Evolutionary conservation across 1,140 invertebrate genomes (phyloP), one percentile per base, ranked within the genome.

Genomic region (Drosophila takahashii): DNA sequence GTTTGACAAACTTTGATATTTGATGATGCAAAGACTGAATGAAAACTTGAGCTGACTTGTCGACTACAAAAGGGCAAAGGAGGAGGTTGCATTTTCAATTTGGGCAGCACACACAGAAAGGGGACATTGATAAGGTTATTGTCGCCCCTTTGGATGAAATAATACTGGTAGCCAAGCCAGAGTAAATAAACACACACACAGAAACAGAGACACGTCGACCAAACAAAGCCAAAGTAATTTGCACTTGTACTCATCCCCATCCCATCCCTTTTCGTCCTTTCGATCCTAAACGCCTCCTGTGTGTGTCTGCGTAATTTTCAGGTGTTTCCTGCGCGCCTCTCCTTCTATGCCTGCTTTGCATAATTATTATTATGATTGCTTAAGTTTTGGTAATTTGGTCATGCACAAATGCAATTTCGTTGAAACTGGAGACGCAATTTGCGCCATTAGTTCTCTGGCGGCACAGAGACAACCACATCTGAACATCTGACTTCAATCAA

Each of bases 361-460:
- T 86, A 83, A 87, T 87, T 86, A 81, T 65, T 79, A 81, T 87
- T 79, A 83, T 87, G 75, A 79, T 87, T 79, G 75, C 62, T 57
- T 57, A 69, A 77, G 78, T 65, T 58, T 62, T 66, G 57, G 75
- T 51, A 81, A 86, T 79, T 76, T 76, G 41, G 60, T 54, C 45
- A 71, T 71, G 78, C 60, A 81, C 47, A 64, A 52, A 66, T 64
- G 39, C 78, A 64, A 86, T 74, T 86, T 74, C 37, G 27, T 36
- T 62, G 32, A 51, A 37, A 26, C 32, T 27, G 10, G 22, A 34
- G 62, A 48, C 27, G 34, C 60, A 47, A 71, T 47, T 56, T 39
- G 57, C 34, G 36, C 44, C 59, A 41, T 36, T 34, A 66, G 37
- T 54, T 42, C 10, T 42, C 10, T 50, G 51, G 41, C 41, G 13